These are phyloP conservation scores for cattle (Bos taurus) DNA, from an alignment of 2,113 vertebrate genomes.

Conservation along the genomic window ARS-UCD2.0 NC_037348.1:3841001-3841500, in stretches of 20 bases:
- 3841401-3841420: background rate
- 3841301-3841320: background rate
- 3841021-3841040: too few species aligned
- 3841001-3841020: too few species aligned
- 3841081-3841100: too few species aligned
- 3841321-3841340: background rate
- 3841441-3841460: background rate
- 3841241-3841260: background rate
- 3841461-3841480: too few species aligned
- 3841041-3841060: background rate
- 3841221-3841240: background rate
- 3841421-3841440: background rate
- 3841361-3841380: background rate
- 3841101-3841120: too few species aligned
- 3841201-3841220: background rate
- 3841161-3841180: background rate
- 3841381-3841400: background rate
- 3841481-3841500: too few species aligned
- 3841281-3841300: accelerated
- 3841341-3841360: background rate
- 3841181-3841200: background rate
- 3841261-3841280: background rate
- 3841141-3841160: background rate
- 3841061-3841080: accelerated
- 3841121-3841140: background rate